Base-by-base conservation (phyloP, 1,140 invertebrate genomes). In the Dendrolimus kikuchii region DNA sequence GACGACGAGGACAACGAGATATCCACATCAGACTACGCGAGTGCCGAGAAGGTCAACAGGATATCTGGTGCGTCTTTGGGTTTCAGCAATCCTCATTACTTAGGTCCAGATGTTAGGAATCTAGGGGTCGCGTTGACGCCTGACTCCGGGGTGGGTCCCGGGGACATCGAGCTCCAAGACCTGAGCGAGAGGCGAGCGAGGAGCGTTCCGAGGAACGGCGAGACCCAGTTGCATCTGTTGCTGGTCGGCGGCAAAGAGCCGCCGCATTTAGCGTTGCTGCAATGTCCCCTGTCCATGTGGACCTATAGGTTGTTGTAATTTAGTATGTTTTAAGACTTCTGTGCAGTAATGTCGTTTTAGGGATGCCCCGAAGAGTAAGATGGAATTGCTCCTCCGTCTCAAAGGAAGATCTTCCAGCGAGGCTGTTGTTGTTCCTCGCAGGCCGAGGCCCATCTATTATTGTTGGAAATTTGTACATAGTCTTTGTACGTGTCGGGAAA, bases 1-100 rank as follows among this genome's bases (percentile, higher is more conserved):
- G 88, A 90, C 59, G 91, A 92, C 61, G 91, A 89, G 6, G 88
- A 88, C 2, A 90, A 90, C 37, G 92, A 93, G 59, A 68, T 89
- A 49, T 92, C 92, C 0, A 94, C 93, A 0, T 94, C 93, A 0
- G 93, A 94, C 68, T 95, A 95, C 67, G 92, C 92, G 37, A 93
- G 92, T 64, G 93, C 93, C 40, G 93, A 93, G 70, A 90, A 90
- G 0, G 81, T 92, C 4, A 90, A 91, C 72, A 87, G 74, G 70
- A 77, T 79, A 66, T 90, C 73, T 58, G 91, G 74, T 55, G 89
- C 67, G 71, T 90, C 91, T 64, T 84, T 51, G 76, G 91, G 92
- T 0, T 93, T 93, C 63, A 92, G 91, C 54, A 94, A 94, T 72
- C 93, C 92, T 2, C 93, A 94, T 63, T 94, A 94, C 61, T 71